A percentile compares a stretch with the other conserved stretches of the same genome.
Evolutionary conservation across 2,888 invertebrate genomes (phyloP).

Genomic region (Campoletis raptor): DNA sequence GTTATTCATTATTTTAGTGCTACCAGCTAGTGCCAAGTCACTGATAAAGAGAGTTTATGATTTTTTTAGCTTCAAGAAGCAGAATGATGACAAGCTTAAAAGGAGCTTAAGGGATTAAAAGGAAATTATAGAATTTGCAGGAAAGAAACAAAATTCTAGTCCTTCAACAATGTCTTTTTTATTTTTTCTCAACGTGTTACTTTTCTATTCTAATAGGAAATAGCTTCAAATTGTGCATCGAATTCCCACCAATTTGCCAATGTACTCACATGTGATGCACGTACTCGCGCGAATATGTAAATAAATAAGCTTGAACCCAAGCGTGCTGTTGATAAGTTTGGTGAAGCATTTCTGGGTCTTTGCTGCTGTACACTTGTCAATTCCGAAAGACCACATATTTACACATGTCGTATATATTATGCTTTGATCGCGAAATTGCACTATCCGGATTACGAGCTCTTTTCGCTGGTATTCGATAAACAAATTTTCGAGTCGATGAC

Average conservation of each 20-base stretch:
- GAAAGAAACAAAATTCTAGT: too few species aligned
- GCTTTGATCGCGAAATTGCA: slow-evolving; percentile 30
- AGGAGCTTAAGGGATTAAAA: too few species aligned
- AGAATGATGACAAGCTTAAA: too few species aligned
- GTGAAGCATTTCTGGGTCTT: slow-evolving; percentile 1
- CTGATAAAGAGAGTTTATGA: too few species aligned
- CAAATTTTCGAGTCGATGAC: slow-evolving; percentile 36
- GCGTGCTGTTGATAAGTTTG: slow-evolving; percentile 34
- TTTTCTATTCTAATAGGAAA: not conserved
- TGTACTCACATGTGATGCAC: not conserved
- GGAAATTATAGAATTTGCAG: too few species aligned
- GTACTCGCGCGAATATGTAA: not conserved
- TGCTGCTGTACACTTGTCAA: slow-evolving; percentile 49
- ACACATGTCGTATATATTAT: slow-evolving; percentile 8
- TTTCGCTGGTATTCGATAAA: slow-evolving; percentile 11
- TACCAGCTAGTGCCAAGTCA: too few species aligned
- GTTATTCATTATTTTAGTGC: too few species aligned
- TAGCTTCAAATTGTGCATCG: not conserved
- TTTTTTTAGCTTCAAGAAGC: too few species aligned
- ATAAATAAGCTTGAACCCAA: slow-evolving; percentile 30
- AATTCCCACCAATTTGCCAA: not conserved
- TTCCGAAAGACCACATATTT: slow-evolving; percentile 47
- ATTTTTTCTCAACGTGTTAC: too few species aligned
- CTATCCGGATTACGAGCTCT: slow-evolving; percentile 22
- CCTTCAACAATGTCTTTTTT: too few species aligned